phyloP scores from a whole-genome alignment of 2,113 vertebrate species.

The Natator depressus region DNA sequence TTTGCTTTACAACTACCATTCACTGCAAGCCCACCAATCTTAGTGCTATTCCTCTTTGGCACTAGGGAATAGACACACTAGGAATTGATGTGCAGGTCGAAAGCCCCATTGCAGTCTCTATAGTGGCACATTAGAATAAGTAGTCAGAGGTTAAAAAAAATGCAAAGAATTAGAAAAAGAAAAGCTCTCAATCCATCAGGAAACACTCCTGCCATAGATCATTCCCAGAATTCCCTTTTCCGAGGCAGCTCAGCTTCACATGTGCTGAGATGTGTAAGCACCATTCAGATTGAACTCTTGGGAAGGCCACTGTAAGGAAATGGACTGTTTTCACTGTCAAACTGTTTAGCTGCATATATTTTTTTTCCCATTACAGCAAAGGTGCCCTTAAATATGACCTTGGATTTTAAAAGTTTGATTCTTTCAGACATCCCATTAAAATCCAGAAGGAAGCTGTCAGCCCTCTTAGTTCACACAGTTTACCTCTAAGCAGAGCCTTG shows the following conservation, averaged over 20 bases:
- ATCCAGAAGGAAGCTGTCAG: too few species aligned
- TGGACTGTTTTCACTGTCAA: neutral
- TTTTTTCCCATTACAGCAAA: neutral
- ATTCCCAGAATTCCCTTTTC: neutral
- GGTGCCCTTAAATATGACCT: neutral
- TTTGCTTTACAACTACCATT: neutral
- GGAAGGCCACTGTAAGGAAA: neutral
- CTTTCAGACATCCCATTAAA: neutral
- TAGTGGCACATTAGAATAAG: neutral
- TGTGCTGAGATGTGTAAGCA: neutral
- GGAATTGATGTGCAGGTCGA: rapidly evolving
- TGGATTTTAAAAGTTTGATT: neutral
- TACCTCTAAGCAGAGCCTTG: neutral
- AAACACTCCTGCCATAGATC: neutral
- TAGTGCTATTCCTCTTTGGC: neutral
- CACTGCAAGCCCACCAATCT: neutral
- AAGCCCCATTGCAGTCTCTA: neutral
- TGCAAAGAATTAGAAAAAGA: neutral
- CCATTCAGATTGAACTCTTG: neutral
- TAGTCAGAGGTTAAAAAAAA: neutral
- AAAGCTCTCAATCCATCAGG: neutral
- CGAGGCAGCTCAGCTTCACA: neutral
- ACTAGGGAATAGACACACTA: neutral
- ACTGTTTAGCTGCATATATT: neutral
- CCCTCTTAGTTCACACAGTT: too few species aligned